A percentile compares a stretch with the other conserved stretches of the same genome.
phyloP scores from a whole-genome alignment of 2,797 vertebrate genomes.

The Anisognathus igniventris region DNA sequence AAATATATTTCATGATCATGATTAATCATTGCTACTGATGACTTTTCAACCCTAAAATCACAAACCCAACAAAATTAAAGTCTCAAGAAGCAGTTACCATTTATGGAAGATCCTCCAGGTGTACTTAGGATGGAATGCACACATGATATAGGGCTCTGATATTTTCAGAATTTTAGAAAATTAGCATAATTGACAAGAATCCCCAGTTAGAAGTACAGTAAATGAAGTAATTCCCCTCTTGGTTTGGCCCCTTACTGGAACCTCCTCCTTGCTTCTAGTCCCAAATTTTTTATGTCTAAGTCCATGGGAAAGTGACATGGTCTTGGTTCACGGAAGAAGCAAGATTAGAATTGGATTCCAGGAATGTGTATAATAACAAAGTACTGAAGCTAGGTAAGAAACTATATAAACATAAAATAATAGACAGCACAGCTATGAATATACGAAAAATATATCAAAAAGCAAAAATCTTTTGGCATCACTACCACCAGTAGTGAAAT shows the following conservation, averaged over 20 bases:
- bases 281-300: not conserved
- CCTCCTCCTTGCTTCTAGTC: not conserved
- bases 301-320: too few relatives aligned
- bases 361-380: not conserved
- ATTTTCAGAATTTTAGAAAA: not conserved
- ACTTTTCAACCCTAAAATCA: not conserved
- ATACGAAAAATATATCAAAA: not conserved
- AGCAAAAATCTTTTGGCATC: not conserved
- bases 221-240: not conserved
- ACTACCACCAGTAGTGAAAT: not conserved
- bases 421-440: not conserved
- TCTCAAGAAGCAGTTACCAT: accelerated
- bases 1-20: not conserved
- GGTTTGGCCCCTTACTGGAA: not conserved
- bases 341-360: not conserved
- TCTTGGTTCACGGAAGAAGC: not conserved
- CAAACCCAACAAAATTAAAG: not conserved
- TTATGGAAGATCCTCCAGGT: not conserved
- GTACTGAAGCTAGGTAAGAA: not conserved
- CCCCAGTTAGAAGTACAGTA: not conserved
- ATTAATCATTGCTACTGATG: not conserved
- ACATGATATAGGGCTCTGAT: not conserved
- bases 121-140: not conserved
- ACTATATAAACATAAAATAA: not conserved
- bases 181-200: not conserved